Evolutionary conservation across 2,888 invertebrate species (phyloP), one percentile per base, ranked within the genome.

Genomic region (Lymantria dispar): DNA sequence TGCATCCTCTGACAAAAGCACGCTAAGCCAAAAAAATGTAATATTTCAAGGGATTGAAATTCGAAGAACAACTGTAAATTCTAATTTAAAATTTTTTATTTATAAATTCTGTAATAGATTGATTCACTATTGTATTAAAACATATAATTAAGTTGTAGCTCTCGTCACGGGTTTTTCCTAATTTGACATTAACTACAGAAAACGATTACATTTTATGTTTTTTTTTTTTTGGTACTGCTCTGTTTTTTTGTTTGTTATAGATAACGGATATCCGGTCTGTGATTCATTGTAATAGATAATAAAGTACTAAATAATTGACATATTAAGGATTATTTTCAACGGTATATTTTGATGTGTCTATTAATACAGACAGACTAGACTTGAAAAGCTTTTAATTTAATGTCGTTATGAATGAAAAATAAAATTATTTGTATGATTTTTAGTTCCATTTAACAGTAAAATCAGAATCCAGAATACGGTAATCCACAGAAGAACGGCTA

Each of bases 111-210:
- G 1, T 10, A 33, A 33, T 30, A 7, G 31, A 47, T 38, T 58
- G 45, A 14, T 45, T 46, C 54, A 52, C 22, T 65, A 43, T 31
- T 31, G 47, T 13, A 50, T 57, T 45, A 53, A 42, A 40, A 11
- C 12, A 37, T 40, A 36, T 44, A 57, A 45, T 45, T 47, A 12
- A 14, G 40, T 40, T 40, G 13, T 13, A 14, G 40, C 40, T 64
- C 47, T 42, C 43, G 50, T 48, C 44, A 51, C 57, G 72, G 76
- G 50, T 51, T 83, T 83, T 68, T 83, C 85, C 59, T 52, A 70
- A 72, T 80, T 73, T 68, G 64, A 60, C 68, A 80, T 81, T 80
- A 69, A 78, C 54, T 62, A 75, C 77, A 79, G 79, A 48, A 70
- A 72, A 71, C 74, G 64, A 77, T 76, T 72, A 38, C 59, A 71